phyloP scores from a whole-genome alignment of 2,113 vertebrate genomes.

The Coturnix japonica region DNA sequence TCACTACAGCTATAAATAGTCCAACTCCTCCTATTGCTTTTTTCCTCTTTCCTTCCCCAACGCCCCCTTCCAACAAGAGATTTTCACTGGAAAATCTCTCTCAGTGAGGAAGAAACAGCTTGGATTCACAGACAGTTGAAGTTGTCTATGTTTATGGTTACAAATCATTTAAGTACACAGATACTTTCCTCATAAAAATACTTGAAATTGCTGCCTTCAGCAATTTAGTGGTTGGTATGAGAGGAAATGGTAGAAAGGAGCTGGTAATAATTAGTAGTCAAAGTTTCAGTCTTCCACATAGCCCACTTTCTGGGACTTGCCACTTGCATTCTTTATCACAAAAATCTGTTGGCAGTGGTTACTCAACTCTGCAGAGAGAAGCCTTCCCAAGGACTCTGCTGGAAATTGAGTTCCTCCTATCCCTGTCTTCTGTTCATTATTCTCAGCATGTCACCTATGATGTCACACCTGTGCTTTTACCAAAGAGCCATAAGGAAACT shows the following conservation, averaged over 20 bases:
- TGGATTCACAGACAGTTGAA: background rate
- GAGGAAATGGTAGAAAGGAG: background rate
- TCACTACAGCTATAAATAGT: constrained; percentile 64
- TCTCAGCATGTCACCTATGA: accelerated
- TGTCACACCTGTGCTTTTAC: background rate
- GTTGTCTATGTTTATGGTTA: background rate
- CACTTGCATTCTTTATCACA: background rate
- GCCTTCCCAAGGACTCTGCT: constrained; percentile 27
- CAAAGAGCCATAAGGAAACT: background rate
- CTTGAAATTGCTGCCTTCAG: background rate
- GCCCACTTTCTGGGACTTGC: background rate
- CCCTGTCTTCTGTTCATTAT: background rate
- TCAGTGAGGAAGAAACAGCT: background rate
- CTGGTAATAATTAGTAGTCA: background rate
- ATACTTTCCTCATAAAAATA: background rate
- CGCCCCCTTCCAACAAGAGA: background rate
- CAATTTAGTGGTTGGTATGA: background rate
- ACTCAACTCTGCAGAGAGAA: background rate
- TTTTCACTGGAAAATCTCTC: background rate
- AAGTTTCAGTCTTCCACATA: background rate
- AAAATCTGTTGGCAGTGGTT: constrained; percentile 1
- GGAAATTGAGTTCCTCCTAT: background rate
- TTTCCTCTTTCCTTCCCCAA: background rate
- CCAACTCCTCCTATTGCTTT: background rate
- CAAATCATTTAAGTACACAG: background rate